phyloP scores from a whole-genome alignment of 2,113 vertebrate genomes.

The Ursus arctos region DNA sequence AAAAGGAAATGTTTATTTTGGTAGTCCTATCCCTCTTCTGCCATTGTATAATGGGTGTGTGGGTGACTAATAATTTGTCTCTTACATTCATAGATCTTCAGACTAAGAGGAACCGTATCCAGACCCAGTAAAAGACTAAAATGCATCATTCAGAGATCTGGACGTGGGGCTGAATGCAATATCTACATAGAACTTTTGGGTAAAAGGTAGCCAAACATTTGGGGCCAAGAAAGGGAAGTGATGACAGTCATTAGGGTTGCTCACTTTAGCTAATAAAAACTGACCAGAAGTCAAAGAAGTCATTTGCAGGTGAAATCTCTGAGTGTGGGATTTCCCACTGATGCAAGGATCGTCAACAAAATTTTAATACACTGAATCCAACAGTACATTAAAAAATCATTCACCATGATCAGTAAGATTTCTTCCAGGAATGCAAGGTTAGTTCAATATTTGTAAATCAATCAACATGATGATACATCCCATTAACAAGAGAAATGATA shows the following conservation, averaged over 20 bases:
- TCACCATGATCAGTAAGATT: background rate
- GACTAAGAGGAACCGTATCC: background rate
- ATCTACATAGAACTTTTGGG: background rate
- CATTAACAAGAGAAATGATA: background rate
- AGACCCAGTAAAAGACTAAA: background rate
- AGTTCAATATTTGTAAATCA: background rate
- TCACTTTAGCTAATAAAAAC: slow-evolving; percentile 23
- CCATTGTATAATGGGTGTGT: background rate
- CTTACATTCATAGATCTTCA: background rate
- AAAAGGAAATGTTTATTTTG: background rate
- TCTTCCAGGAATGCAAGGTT: background rate
- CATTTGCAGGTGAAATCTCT: background rate
- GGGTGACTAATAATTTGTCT: background rate
- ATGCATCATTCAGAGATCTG: background rate
- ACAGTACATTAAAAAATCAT: background rate
- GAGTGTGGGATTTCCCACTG: background rate
- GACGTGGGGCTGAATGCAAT: background rate
- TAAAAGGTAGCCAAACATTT: background rate
- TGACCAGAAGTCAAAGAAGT: background rate
- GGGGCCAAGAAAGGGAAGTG: background rate
- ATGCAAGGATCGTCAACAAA: background rate
- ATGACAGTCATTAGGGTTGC: background rate
- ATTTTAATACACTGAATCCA: background rate
- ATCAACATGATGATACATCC: background rate
- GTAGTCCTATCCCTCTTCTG: background rate